Evolutionary conservation across 2,888 invertebrate genomes (phyloP).

Genomic region (Epistrophe grossulariae): DNA sequence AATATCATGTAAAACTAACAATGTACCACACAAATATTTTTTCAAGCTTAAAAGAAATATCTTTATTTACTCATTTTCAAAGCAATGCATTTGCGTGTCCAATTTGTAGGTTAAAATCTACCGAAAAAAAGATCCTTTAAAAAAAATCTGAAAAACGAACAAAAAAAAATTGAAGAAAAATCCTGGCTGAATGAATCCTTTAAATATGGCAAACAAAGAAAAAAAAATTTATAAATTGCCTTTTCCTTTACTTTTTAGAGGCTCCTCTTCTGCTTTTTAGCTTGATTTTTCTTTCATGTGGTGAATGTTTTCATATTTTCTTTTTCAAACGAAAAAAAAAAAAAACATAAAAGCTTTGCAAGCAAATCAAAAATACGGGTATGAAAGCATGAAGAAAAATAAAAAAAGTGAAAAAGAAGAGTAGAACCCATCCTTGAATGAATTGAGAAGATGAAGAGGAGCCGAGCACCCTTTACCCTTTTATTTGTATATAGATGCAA

Average conservation of each 20-base stretch:
- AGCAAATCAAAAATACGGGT: constrained; percentile 20
- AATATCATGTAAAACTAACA: too few species aligned
- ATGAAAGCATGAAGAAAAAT: not conserved
- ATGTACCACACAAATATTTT: too few species aligned
- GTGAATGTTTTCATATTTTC: constrained; percentile 59
- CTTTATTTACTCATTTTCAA: constrained; percentile 33
- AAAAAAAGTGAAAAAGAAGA: not conserved
- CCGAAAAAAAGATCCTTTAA: constrained; percentile 13
- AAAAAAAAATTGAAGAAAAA: constrained; percentile 19
- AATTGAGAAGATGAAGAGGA: constrained; percentile 48
- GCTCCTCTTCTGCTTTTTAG: constrained; percentile 20
- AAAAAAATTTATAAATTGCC: constrained; percentile 36
- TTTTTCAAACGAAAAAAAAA: constrained; percentile 16
- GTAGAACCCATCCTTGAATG: constrained; percentile 59
- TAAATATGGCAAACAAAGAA: constrained; percentile 44
- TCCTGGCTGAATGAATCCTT: constrained; percentile 54
- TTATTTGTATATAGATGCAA: constrained; percentile 8
- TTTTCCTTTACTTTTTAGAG: constrained; percentile 33
- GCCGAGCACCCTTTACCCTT: constrained; percentile 41
- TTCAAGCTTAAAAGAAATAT: too few species aligned
- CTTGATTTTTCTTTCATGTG: constrained; percentile 44
- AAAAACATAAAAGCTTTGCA: not conserved
- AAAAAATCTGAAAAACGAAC: constrained; percentile 22
- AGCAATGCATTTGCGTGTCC: constrained; percentile 49
- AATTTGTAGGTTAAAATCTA: constrained; percentile 61